These are phyloP conservation scores for Hyles vespertilio DNA, from an alignment of 1,140 invertebrate genomes.

Conservation along the genomic window DNA sequence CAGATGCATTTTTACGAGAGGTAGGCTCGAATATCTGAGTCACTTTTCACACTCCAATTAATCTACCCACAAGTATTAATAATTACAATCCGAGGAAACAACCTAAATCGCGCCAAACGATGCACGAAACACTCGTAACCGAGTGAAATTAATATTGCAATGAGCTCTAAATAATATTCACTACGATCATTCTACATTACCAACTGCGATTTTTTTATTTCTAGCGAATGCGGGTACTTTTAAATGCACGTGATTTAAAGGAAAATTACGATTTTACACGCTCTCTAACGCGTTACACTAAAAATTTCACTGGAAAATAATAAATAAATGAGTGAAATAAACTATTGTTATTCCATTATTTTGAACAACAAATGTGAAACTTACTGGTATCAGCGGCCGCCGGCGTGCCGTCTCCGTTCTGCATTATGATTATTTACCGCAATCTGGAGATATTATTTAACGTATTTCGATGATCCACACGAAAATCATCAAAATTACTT, in stretches of 20 bases:
- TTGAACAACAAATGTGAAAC: constrained; percentile 55
- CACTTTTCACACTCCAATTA: constrained; percentile 73
- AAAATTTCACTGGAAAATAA: constrained; percentile 28
- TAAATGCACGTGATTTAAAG: constrained; percentile 28
- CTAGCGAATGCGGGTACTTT: constrained; percentile 45
- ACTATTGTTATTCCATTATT: constrained; percentile 51
- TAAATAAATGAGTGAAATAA: constrained; percentile 42
- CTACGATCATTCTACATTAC: constrained; percentile 11
- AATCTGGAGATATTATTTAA: constrained; percentile 45
- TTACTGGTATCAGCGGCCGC: constrained; percentile 52
- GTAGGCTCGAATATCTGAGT: constrained; percentile 63
- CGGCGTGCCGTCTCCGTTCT: constrained; percentile 64
- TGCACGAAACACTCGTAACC: constrained; percentile 58
- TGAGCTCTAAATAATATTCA: constrained; percentile 24
- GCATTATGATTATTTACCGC: constrained; percentile 50
- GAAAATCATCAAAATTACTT: constrained; percentile 57
- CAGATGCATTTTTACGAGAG: constrained; percentile 50
- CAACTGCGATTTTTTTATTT: constrained; percentile 13
- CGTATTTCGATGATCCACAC: constrained; percentile 41
- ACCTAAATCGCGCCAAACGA: constrained; percentile 54
- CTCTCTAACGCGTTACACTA: constrained; percentile 15
- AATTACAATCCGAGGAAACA: constrained; percentile 57
- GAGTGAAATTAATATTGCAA: constrained; percentile 53
- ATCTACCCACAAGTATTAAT: constrained; percentile 60
- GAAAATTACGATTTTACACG: constrained; percentile 15